These are phyloP conservation scores for Tachysurus vachellii DNA, from an alignment of 2,113 vertebrate species.

Conservation along the genomic window DNA sequence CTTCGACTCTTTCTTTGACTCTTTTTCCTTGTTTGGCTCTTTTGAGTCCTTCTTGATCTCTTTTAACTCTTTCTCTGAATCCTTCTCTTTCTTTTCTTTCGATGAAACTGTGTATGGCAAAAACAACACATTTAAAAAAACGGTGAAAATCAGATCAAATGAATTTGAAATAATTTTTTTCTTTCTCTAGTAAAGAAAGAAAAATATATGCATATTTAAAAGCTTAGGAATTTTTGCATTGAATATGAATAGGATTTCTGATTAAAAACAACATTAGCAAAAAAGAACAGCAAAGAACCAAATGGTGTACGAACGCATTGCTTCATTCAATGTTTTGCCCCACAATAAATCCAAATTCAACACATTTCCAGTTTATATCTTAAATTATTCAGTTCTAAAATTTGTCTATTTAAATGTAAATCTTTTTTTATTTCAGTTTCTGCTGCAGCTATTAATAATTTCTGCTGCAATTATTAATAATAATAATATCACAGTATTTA, in stretches of 20 bases:
- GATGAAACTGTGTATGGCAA: constrained; percentile 54
- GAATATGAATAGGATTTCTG: background rate
- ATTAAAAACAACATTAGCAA: background rate
- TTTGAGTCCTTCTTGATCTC: constrained; percentile 62
- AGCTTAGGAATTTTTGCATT: background rate
- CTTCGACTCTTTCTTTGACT: constrained; percentile 46
- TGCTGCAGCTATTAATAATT: background rate
- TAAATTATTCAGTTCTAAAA: background rate
- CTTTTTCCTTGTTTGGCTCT: constrained; percentile 62
- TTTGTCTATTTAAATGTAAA: background rate
- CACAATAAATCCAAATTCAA: background rate
- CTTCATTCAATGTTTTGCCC: background rate
- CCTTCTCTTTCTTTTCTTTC: constrained; percentile 48
- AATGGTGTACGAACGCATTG: background rate
- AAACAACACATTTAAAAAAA: background rate
- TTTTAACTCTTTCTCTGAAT: constrained; percentile 15
- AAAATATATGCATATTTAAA: background rate
- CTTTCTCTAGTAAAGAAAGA: background rate
- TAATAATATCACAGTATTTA: background rate
- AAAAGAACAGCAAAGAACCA: background rate
- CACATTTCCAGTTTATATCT: background rate
- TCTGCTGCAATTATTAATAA: background rate
- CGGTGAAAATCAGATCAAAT: constrained; percentile 2
- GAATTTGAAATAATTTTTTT: too few species aligned
- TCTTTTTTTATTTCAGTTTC: background rate